Evolutionary conservation across 1,140 invertebrate species (phyloP).

Genomic region (Bradysia coprophila): DNA sequence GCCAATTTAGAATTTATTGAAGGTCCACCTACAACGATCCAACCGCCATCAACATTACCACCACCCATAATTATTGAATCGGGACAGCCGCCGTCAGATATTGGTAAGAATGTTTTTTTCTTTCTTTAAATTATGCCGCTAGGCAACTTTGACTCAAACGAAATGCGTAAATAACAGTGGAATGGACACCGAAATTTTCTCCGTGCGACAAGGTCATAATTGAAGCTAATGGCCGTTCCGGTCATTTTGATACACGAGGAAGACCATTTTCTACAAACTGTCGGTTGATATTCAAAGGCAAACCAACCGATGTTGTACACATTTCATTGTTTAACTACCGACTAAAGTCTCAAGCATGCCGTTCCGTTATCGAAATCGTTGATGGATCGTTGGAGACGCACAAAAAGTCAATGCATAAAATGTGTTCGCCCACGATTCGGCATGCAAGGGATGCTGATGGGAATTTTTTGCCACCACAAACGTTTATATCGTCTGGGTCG

Average conservation of each 20-base stretch:
- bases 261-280: slow-evolving; percentile 39
- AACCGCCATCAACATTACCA: slow-evolving; percentile 18
- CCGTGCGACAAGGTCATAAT: slow-evolving; percentile 31
- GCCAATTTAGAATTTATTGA: slow-evolving; percentile 43
- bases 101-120: background rate
- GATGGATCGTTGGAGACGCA: slow-evolving; percentile 30
- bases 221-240: slow-evolving; percentile 36
- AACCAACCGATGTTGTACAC: slow-evolving; percentile 48
- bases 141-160: too few relatives aligned
- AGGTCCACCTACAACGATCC: slow-evolving; percentile 26
- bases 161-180: background rate
- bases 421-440: slow-evolving; percentile 43
- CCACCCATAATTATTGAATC: background rate
- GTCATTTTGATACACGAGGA: slow-evolving; percentile 42
- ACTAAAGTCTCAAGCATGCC: slow-evolving; percentile 38
- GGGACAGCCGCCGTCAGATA: background rate
- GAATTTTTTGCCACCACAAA: slow-evolving; percentile 37
- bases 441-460: slow-evolving; percentile 35
- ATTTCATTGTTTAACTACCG: slow-evolving; percentile 57
- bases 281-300: slow-evolving; percentile 41
- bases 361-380: slow-evolving; percentile 37
- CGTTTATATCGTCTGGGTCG: slow-evolving; percentile 40
- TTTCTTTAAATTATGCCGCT: background rate
- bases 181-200: slow-evolving; percentile 6
- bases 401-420: slow-evolving; percentile 31